Conservation (phyloP, 2,888 invertebrate genomes). For the Agrotis segetum region DNA sequence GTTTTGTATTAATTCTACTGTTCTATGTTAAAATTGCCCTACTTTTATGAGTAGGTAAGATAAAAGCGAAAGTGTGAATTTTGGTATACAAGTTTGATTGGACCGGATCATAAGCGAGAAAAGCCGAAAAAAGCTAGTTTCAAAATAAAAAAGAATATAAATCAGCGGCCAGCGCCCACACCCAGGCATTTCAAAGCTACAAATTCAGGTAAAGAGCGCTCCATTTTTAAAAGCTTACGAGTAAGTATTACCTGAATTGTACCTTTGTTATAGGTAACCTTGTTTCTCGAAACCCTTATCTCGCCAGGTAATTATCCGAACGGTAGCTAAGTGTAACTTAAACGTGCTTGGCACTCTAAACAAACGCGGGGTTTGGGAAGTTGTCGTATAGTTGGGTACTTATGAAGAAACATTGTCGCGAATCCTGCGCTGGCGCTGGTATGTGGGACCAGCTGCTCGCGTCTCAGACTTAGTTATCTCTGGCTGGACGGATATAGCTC, state of each 20-base stretch:
- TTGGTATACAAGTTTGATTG: too few species aligned
- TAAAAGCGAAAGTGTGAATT: too few species aligned
- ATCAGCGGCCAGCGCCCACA: background rate
- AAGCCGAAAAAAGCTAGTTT: background rate
- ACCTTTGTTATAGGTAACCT: constrained; percentile 23
- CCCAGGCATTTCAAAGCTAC: background rate
- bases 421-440: constrained; percentile 47
- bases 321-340: constrained; percentile 36
- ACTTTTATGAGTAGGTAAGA: too few species aligned
- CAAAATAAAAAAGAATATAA: background rate
- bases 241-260: constrained; percentile 34
- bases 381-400: constrained; percentile 20
- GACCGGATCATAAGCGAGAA: too few species aligned
- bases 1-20: background rate
- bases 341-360: constrained; percentile 43
- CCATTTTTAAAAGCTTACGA: too few species aligned
- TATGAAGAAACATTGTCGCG: constrained; percentile 60
- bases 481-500: constrained; percentile 61
- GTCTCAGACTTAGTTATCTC: constrained; percentile 62
- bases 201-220: too few species aligned
- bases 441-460: constrained; percentile 66
- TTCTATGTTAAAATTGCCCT: background rate
- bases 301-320: constrained; percentile 37
- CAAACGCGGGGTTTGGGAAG: constrained; percentile 40
- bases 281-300: constrained; percentile 58